Conservation (phyloP, 2,888 invertebrate genomes). For the Caenorhabditis uteleia region DNA sequence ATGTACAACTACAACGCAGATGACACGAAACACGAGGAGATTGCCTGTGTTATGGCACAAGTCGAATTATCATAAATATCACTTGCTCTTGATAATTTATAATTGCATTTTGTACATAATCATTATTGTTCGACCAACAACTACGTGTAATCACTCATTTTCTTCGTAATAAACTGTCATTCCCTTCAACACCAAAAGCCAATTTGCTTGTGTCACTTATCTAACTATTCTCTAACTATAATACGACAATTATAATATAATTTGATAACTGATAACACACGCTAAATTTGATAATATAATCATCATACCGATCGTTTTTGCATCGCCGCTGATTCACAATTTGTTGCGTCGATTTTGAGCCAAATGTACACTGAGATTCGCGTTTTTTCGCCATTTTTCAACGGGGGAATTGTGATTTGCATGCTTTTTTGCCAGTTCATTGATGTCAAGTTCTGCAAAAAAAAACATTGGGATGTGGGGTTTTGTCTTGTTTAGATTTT, state of each 20-base stretch:
- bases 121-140: too few relatives aligned
- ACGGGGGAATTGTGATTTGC: conserved; percentile 5
- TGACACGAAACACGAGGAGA: conserved; percentile 54
- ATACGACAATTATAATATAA: too few relatives aligned
- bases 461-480: too few relatives aligned
- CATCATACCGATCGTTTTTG: conserved; percentile 24
- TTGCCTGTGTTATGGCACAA: conserved; percentile 64
- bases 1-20: conserved; percentile 60
- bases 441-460: not conserved
- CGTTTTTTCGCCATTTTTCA: conserved; percentile 19
- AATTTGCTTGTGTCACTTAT: too few relatives aligned
- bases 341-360: conserved; percentile 39
- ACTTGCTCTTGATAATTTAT: too few relatives aligned
- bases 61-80: conserved; percentile 50
- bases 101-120: too few relatives aligned
- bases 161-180: too few relatives aligned
- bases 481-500: too few relatives aligned
- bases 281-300: too few relatives aligned
- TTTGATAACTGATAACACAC: not conserved
- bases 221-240: too few relatives aligned
- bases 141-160: too few relatives aligned
- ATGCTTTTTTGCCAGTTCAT: conserved; percentile 8
- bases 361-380: conserved; percentile 23
- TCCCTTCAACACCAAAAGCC: too few relatives aligned
- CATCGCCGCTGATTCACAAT: conserved; percentile 42